These are phyloP conservation scores for Merluccius polli DNA, from an alignment of 2,797 vertebrate species.

Conservation along the genomic window DNA sequence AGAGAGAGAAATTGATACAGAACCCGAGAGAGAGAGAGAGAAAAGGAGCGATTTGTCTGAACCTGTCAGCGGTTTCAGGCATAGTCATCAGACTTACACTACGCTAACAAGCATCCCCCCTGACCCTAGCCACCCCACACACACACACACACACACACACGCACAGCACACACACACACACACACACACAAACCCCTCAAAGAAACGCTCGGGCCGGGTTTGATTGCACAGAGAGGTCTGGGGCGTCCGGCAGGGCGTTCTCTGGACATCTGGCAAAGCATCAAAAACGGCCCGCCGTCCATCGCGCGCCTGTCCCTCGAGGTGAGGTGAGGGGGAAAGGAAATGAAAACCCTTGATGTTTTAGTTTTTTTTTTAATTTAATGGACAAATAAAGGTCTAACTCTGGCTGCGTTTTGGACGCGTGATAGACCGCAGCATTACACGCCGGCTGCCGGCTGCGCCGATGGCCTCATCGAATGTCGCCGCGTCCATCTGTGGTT, in stretches of 20 bases:
- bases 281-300: too few relatives aligned
- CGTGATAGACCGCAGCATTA: slow-evolving; percentile 61
- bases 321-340: too few relatives aligned
- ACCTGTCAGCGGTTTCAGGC: not conserved
- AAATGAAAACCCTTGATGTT: not conserved
- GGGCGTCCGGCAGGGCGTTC: too few relatives aligned
- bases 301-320: too few relatives aligned
- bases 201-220: too few relatives aligned
- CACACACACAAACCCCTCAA: not conserved
- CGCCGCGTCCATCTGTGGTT: slow-evolving; percentile 72
- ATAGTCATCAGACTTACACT: not conserved
- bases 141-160: too few relatives aligned
- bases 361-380: not conserved
- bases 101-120: not conserved
- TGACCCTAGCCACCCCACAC: not conserved
- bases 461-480: slow-evolving; percentile 55
- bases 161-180: too few relatives aligned
- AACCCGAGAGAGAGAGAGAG: too few relatives aligned
- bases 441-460: slow-evolving; percentile 55
- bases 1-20: not conserved
- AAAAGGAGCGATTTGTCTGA: not conserved
- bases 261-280: too few relatives aligned
- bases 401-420: slow-evolving; percentile 50
- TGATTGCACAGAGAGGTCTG: too few relatives aligned
- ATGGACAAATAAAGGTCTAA: slow-evolving; percentile 53